Base-by-base conservation (phyloP, 2,888 invertebrate genomes). In the Watsonalla binaria region DNA sequence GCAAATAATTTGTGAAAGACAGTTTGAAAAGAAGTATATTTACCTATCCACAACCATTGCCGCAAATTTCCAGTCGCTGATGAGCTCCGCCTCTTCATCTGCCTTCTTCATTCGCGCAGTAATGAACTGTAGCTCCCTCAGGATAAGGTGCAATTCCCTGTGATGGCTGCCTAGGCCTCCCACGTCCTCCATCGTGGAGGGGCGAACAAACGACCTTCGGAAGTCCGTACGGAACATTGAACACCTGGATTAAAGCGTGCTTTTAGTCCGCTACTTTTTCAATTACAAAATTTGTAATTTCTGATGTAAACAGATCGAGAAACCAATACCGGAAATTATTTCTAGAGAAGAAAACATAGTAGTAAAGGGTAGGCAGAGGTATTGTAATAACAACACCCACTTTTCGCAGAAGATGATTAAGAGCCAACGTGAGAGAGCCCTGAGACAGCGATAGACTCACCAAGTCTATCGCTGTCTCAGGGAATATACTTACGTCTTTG, bases 21-120 rank as follows among this genome's bases (percentile, higher is more conserved):
- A 24, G 4, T 24, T 24, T 24, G 4, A 24, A 24, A 24, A 24
- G 24, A 24, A 24, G 5, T 42, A 42, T 42, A 58, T 70, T 80
- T 62, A 94, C 93, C 97, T 95, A 92, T 99, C 98, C 82, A 99
- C 97, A 82, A 98, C 98, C 97, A 98, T 98, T 65, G 98, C 98
- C 55, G 98, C 98, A 84, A 98, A 99, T 86, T 98, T 98, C 98
- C 98, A 98, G 86, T 99, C 98, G 88, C 96, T 97, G 73, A 97
- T 97, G 66, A 97, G 93, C 82, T 98, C 98, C 55, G 96, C 95
- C 79, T 97, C 97, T 74, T 97, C 97, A 79, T 99, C 98, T 54
- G 97, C 96, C 84, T 97, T 97, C 84, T 96, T 95, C 96, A 98
- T 97, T 74, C 97, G 94, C 70, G 95, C 94, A 46, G 98, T 98